A percentile compares a stretch with the other conserved stretches of the same genome.
phyloP scores from a whole-genome alignment of 2,888 invertebrate genomes.

The Trichogramma evanescens region DNA sequence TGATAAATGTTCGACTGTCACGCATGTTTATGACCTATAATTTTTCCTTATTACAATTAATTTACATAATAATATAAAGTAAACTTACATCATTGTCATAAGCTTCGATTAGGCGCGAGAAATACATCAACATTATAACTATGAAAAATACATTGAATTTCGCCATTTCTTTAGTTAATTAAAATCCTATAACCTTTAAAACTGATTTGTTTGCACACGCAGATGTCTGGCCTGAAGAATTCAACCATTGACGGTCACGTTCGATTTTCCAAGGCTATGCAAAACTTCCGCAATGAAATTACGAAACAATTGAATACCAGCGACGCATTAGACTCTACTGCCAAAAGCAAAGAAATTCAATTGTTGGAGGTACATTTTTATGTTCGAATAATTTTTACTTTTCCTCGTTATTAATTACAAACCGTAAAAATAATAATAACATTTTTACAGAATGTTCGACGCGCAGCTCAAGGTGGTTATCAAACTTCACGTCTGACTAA shows the following conservation, averaged over 20 bases:
- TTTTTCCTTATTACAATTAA: neutral
- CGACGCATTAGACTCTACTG: slow-evolving; percentile 34
- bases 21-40: slow-evolving; percentile 18
- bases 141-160: neutral
- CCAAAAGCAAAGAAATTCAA: slow-evolving; percentile 40
- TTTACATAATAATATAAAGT: neutral
- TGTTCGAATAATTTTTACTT: neutral
- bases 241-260: slow-evolving; percentile 61
- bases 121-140: neutral
- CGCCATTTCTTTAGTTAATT: neutral
- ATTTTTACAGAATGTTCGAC: slow-evolving; percentile 43
- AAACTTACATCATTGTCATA: neutral
- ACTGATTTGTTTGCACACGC: slow-evolving; percentile 25
- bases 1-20: slow-evolving; percentile 32
- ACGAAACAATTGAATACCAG: slow-evolving; percentile 49
- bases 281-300: slow-evolving; percentile 50
- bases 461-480: slow-evolving; percentile 37
- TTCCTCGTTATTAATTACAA: slow-evolving; percentile 31
- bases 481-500: slow-evolving; percentile 36
- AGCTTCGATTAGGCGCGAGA: too few relatives aligned
- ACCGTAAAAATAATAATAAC: slow-evolving; percentile 49
- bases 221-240: slow-evolving; percentile 65
- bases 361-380: slow-evolving; percentile 26
- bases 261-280: slow-evolving; percentile 62
- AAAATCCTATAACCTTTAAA: neutral